phyloP scores from a whole-genome alignment of 2,797 vertebrate species.

The Parauchenoglanis ngamensis region DNA sequence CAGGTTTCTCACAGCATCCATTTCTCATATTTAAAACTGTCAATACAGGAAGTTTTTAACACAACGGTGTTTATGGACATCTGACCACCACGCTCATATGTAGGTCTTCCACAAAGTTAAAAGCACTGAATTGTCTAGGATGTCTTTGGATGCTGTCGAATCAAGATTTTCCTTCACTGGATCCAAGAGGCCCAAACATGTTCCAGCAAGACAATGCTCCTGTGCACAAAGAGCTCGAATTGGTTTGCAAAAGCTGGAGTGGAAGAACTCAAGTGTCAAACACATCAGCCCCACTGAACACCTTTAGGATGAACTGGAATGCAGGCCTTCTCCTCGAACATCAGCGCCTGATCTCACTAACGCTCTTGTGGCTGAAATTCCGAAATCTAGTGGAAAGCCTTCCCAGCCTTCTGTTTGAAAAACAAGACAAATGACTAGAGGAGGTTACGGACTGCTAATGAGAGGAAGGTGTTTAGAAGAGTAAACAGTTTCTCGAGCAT shows the following conservation, averaged over 20 bases:
- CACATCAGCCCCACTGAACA: neutral
- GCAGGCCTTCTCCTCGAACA: neutral
- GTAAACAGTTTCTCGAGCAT: neutral
- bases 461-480: neutral
- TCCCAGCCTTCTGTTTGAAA: neutral
- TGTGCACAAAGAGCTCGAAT: neutral
- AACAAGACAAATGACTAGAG: neutral
- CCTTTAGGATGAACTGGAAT: neutral
- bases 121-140: neutral
- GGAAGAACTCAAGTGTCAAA: neutral
- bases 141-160: neutral
- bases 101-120: neutral
- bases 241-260: neutral
- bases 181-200: neutral
- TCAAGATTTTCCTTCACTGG: neutral
- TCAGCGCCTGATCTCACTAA: neutral
- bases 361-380: neutral
- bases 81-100: neutral
- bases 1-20: constrained; percentile 1
- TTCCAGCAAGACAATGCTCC: neutral
- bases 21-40: neutral
- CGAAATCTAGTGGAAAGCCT: neutral
- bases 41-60: neutral
- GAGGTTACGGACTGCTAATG: neutral
- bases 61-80: neutral